Evolutionary conservation across 2,113 vertebrate species (phyloP), one percentile per base, ranked within the genome.

Genomic region (Poeciliopsis occidentalis): DNA sequence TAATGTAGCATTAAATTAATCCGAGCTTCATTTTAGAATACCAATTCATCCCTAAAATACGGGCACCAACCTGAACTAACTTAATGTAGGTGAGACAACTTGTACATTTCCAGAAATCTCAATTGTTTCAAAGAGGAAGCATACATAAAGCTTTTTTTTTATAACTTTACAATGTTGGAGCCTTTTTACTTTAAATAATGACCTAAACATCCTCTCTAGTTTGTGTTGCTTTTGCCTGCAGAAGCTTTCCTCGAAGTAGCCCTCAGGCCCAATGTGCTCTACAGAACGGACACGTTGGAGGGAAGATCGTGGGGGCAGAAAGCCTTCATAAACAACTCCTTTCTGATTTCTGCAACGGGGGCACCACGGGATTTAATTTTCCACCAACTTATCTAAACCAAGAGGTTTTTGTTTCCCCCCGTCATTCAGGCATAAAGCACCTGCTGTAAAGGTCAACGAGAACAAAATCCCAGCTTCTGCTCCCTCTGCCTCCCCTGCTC

Each of bases 401-500:
- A 92, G 86, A 87, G 89, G 8, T 6, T 57, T 57, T 57, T 91
- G 91, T 89, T 85, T 73, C 10, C 10, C 10, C 84, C 83, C 68
- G 37, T 71, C 77, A 87, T 79, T 67, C 80, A 85, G 87, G 81
- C 88, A 87, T 89, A 85, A 88, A 89, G 83, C 80, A 80, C 69
- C 76, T 78, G 80, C 67, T 47, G 81, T 81, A 83, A 92, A 92
- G 90, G 88, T 91, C 92, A 91, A 92, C 75, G 80, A 74, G 76
- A 83, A 89, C 71, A 88, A 85, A 81, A 74, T 15, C 67, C 76
- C 68, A 34, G 30, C 60, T 71, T 60, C 30, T 8, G 30, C 70
- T 54, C 30, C 22, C 57, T 4, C 67, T 66, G 1, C 81, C 60
- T 27, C 1, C 65, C 2, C 27, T n/a, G 34, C 69, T 80, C 63